Percentiles rank a stretch among this genome's conserved stretches.
Conservation (phyloP, 1,140 invertebrate species). For the Drosophila navojoa region DNA sequence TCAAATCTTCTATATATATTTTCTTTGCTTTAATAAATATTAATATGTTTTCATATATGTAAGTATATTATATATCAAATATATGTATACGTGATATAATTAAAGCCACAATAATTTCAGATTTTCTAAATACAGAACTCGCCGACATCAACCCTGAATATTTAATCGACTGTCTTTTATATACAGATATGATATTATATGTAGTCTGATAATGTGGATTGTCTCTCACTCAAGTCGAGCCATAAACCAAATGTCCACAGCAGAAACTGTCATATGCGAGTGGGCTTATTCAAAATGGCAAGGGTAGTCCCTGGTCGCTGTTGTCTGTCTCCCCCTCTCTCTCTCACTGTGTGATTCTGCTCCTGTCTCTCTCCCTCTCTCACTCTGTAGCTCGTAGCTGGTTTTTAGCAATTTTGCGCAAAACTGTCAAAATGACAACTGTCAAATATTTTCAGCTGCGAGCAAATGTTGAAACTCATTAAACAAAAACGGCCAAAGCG, state of each 20-base stretch:
- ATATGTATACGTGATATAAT: too few relatives aligned
- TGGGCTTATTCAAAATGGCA: slow-evolving; percentile 12
- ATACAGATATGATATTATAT: not conserved
- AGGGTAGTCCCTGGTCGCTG: slow-evolving; percentile 10
- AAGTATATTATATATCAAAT: too few relatives aligned
- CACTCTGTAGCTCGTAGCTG: not conserved
- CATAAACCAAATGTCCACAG: not conserved
- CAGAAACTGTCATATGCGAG: not conserved
- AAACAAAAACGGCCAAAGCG: slow-evolving; percentile 56
- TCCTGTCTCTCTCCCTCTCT: not conserved
- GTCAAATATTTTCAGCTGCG: slow-evolving; percentile 75
- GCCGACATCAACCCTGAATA: too few relatives aligned
- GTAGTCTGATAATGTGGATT: not conserved
- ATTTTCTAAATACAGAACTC: too few relatives aligned
- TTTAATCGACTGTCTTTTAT: too few relatives aligned
- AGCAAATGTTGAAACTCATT: slow-evolving; percentile 77
- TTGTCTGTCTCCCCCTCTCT: not conserved
- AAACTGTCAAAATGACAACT: slow-evolving; percentile 73
- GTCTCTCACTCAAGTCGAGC: not conserved
- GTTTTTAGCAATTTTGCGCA: slow-evolving; percentile 38
- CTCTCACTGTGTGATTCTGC: not conserved
- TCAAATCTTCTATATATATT: too few relatives aligned
- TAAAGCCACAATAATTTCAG: too few relatives aligned
- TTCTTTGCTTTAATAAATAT: too few relatives aligned
- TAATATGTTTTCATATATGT: too few relatives aligned